phyloP scores from a whole-genome alignment of 2,113 vertebrate genomes.

The Cygnus buccinator region DNA sequence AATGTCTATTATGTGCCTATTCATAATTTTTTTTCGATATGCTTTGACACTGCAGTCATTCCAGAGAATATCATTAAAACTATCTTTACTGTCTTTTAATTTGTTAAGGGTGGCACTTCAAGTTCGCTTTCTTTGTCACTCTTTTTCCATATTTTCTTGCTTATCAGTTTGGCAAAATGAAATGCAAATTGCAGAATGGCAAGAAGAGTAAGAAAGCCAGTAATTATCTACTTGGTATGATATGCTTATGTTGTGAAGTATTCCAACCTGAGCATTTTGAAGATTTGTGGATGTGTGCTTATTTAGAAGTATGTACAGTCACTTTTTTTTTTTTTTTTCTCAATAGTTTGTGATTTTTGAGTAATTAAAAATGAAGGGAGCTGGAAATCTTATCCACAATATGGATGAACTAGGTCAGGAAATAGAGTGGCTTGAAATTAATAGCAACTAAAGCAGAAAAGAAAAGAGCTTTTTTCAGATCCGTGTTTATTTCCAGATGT shows the following conservation, averaged over 20 bases:
- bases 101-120: background rate
- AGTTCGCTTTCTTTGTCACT: background rate
- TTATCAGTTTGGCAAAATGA: background rate
- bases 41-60: slow-evolving; percentile 3
- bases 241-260: background rate
- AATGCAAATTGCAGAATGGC: background rate
- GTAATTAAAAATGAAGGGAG: background rate
- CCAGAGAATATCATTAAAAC: background rate
- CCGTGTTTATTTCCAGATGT: background rate
- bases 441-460: background rate
- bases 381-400: background rate
- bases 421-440: background rate
- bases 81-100: background rate
- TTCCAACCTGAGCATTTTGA: background rate
- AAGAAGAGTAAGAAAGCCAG: background rate
- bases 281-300: background rate
- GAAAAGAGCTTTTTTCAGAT: background rate
- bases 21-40: background rate
- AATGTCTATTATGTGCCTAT: background rate
- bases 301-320: background rate
- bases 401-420: background rate
- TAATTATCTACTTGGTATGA: slow-evolving; percentile 24
- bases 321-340: background rate
- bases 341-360: background rate
- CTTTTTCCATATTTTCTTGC: background rate